Evolutionary conservation across 2,888 invertebrate genomes (phyloP), one percentile per base, ranked within the genome.

Genomic region (Spilarctia lutea): DNA sequence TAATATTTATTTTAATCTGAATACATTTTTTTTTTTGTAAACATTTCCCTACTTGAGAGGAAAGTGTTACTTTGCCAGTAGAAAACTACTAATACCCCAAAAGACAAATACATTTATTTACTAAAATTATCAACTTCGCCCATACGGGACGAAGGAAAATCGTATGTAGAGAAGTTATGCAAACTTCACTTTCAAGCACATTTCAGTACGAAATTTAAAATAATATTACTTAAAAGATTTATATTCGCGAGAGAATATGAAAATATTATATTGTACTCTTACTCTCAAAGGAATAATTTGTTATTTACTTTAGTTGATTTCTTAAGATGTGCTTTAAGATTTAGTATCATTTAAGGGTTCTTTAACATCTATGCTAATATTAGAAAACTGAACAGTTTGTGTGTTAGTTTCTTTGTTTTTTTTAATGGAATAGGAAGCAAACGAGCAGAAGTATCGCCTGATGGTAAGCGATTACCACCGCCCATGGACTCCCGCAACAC

Each of bases 201-300:
- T 48, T 75, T 69, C 30, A 18, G 27, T 27, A 66, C 27, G 42
- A 68, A 75, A 56, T 65, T 73, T 81, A 74, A 76, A 83, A 81
- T 70, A 71, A 42, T 66, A 73, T 68, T 73, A 74, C 69, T 75
- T 74, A 74, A 68, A 71, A 73, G 74, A 74, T 75, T 79, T 75
- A 75, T 60, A 73, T 67, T 75, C 69, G 35, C 65, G 18, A 48
- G 76, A 75, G 77, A 74, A 65, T 75, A 65, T 71, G 69, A 76
- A 73, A 71, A 68, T 52, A 68, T 30, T 30, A n/a, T 70, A 60
- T 33, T n/a, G 20, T 20, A 74, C 52, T 27, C 8, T 63, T n/a
- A 30, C 24, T 24, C 52, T 70, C n/a, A 45, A 45, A 45, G 45
- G 42, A 56, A 66, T 71, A 27, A 24, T 69, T 52, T 65, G 30